A percentile compares a stretch with the other conserved stretches of the same genome.
Evolutionary conservation across 2,888 invertebrate species (phyloP).

Genomic region (Carcina quercana): DNA sequence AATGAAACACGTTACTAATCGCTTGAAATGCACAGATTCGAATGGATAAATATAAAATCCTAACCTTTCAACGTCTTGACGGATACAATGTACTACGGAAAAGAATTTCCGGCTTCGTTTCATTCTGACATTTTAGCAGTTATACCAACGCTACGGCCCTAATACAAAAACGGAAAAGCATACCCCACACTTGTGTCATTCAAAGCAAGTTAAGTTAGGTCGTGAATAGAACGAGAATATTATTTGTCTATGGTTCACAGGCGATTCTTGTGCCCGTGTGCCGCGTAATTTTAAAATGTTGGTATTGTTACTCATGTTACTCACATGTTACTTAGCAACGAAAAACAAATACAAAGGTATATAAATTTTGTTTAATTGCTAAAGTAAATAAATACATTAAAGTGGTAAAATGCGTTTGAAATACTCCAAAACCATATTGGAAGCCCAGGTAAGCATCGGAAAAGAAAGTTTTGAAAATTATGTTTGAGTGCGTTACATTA

Average conservation of each 20-base stretch:
- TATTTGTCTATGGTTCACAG: no score
- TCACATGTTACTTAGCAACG: slow-evolving; percentile 5
- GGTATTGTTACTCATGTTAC: background rate
- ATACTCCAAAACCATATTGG: slow-evolving; percentile 84
- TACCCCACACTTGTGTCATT: no score
- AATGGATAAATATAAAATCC: slow-evolving; percentile 45
- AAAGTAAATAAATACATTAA: background rate
- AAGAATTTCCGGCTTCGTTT: slow-evolving; percentile 37
- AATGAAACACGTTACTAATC: slow-evolving; percentile 1
- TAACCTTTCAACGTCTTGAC: slow-evolving; percentile 66
- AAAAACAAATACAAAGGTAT: background rate
- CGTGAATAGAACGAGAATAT: no score
- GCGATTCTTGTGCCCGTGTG: no score
- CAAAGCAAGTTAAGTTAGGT: no score
- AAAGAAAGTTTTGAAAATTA: no score
- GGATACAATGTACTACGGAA: slow-evolving; percentile 45
- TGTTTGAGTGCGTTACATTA: no score
- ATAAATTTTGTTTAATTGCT: background rate
- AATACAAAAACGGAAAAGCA: no score
- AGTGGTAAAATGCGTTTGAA: slow-evolving; percentile 82
- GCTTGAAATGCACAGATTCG: slow-evolving; percentile 30
- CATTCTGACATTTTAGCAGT: slow-evolving; percentile 11
- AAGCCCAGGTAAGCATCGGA: slow-evolving; percentile 82
- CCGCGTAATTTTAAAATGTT: no score
- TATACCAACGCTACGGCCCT: no score